Evolutionary conservation across 2,888 invertebrate species (phyloP), one percentile per base, ranked within the genome.

Genomic region (Andrena fulva): DNA sequence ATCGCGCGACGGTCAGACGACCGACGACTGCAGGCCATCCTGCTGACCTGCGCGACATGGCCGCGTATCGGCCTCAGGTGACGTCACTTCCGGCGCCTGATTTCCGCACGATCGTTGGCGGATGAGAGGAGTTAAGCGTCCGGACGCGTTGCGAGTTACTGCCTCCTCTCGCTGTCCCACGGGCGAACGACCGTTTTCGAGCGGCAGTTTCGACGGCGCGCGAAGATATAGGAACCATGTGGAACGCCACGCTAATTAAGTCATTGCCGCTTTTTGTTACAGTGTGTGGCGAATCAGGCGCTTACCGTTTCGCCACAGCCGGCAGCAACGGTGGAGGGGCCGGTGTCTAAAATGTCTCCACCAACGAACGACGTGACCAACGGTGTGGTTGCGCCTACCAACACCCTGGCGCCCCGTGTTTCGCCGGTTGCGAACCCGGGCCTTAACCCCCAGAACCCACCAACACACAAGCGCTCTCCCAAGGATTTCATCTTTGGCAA

Each of bases 401-500:
- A 95, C 94, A 95, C 95, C 92, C 94, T 95, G 80, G 94, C 95
- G 80, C 94, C 95, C 84, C 94, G 95, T 75, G 92, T 95, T 70
- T 94, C 94, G 42, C 93, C 94, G 69, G 93, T 95, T 81, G 91
- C 94, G 84, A 93, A 94, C 79, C 92, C 94, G 86, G 93, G 94
- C 72, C 93, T 95, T 48, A 93, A 93, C 68, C 88, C 86, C 86
- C 89, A 83, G 63, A 91, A 94, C 59, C 91, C 90, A 75, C 93
- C 95, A 64, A 94, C 95, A 68, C 93, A 92, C 80, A 98, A 97
- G 93, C 95, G 96, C 90, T 96, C 96, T 27, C 96, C 98, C 74
- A 96, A 97, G 92, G 99, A 99, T 95, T 99, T 97, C 94, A 97
- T 98, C 91, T 99, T 99, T 95, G 98, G 98, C 78, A 98, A 98